Evolutionary conservation across 2,888 invertebrate species (phyloP), one percentile per base, ranked within the genome.

Genomic region (Drepana falcataria): DNA sequence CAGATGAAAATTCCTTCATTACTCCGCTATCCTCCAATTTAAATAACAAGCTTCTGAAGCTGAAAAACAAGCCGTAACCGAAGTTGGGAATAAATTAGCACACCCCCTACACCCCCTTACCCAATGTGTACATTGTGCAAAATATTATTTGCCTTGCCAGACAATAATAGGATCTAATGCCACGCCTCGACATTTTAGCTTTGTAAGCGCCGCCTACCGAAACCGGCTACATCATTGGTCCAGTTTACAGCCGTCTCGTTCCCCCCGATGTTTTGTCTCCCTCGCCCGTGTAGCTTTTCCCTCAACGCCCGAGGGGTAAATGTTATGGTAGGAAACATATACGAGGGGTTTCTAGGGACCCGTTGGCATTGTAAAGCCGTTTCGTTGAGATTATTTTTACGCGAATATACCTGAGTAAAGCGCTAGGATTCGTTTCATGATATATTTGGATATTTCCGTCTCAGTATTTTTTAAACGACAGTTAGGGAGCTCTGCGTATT

Each of bases 81-180:
- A 90, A 89, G 90, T 91, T 90, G 89, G 83, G 87, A 89, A 90
- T 90, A 89, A 91, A 91, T 91, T 91, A 91, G 91, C 88, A 83
- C 77, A 76, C 79, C 80, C 77, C 77, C 77, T 63, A 72, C 74
- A 79, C 79, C 84, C 81, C 77, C 74, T 77, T 79, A 81, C 73
- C 87, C 92, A 93, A 92, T 93, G 93, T 93, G 92, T 93, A 93
- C 93, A 93, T 93, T 93, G 93, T 93, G 92, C 93, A 93, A 92
- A 93, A 93, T 93, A 93, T 93, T 93, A 93, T 93, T 93, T 93
- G 93, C 93, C 92, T 93, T 93, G 91, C 93, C 91, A 92, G 91
- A 91, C 89, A 89, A 90, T 91, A 91, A 87, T 92, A 85, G 87
- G 88, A 90, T 89, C 87, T 87, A 84, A 73, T 80, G 88, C 87